Conservation (phyloP, 2,113 vertebrate species). For the Dromiciops gliroides region DNA sequence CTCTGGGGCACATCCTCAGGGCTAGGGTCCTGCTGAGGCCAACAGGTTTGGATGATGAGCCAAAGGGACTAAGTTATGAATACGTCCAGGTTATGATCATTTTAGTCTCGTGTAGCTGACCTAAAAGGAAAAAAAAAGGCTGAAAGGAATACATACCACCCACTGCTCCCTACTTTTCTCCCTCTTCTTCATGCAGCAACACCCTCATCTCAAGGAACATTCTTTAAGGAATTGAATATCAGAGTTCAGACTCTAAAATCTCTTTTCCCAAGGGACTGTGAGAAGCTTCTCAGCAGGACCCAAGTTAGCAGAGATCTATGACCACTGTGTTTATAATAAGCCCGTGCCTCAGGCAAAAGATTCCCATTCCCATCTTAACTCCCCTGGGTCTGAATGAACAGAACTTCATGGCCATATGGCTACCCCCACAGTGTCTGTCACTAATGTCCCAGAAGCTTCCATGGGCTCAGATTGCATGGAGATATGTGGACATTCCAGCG, state of each 20-base stretch:
- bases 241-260: neutral
- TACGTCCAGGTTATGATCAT: neutral
- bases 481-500: neutral
- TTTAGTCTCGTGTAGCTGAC: neutral
- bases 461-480: neutral
- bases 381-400: neutral
- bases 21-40: neutral
- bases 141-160: neutral
- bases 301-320: neutral
- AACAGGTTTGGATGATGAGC: neutral
- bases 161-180: neutral
- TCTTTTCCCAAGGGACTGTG: neutral
- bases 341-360: neutral
- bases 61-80: neutral
- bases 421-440: neutral
- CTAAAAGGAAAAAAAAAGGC: neutral
- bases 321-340: neutral
- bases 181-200: neutral
- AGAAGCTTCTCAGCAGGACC: neutral
- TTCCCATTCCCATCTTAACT: neutral
- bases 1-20: neutral
- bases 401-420: neutral
- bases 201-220: neutral
- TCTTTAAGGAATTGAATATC: neutral
- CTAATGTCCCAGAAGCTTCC: neutral